Base-by-base conservation (phyloP, 2,113 vertebrate species). In the Eptesicus fuscus region DNA sequence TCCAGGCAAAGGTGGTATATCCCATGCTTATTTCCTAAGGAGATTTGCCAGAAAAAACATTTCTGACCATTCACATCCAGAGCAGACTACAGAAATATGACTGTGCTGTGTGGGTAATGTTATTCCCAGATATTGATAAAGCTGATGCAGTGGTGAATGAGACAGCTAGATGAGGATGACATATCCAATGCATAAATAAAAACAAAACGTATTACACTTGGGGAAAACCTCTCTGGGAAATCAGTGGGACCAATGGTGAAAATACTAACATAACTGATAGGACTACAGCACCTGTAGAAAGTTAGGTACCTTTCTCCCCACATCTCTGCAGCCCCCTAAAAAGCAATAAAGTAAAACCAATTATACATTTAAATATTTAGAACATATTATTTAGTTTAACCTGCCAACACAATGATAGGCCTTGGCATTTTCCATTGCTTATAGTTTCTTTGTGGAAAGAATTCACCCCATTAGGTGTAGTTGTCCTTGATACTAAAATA, bases 401-500 rank as follows among this genome's bases (percentile, higher is more conserved):
- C 73, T 96, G 73, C 82, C 78, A 88, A 84, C 74, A 96, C 51
- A 97, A 85, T 83, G 86, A 78, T 74, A 92, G 94, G 88, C 97
- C 94, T 97, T 97, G 96, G 90, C 82, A 94, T 95, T 96, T 97
- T 96, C 74, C 85, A 92, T 83, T 92, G 69, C 78, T 86, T 94
- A 71, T 70, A 80, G 82, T 83, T 96, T 91, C 94, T 95, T 97
- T 96, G 88, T 95, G 83, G 59, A 95, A 84, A 86, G 40, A 93
- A 96, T 77, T 93, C 44, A 80, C 71, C 59, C 85, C 56, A 56
- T 94, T 96, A 92, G 49, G 78, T 94, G 92, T 63, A 95, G 95
- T 85, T 97, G 95, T 97, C 94, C 93, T 97, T 92, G 92, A 92
- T 88, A 67, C 83, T 92, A 96, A 93, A 95, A 90, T 90, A 91